Conservation (phyloP, 2,888 invertebrate genomes). For the Adelognathus sp. region DNA sequence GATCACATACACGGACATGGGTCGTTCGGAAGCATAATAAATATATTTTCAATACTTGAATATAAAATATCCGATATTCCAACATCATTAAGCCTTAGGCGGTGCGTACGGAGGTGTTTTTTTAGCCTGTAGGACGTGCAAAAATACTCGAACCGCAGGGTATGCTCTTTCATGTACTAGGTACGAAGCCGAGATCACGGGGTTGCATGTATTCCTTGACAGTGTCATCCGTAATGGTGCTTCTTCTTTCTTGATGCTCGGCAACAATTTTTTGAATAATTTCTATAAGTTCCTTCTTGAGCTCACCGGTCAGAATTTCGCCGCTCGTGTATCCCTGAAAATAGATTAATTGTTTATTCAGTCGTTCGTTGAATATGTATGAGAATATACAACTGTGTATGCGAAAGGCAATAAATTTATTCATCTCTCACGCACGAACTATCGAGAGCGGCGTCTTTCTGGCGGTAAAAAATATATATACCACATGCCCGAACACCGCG, state of each 20-base stretch:
- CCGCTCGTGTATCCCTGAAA: constrained; percentile 91
- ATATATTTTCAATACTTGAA: constrained; percentile 50
- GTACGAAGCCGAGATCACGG: constrained; percentile 86
- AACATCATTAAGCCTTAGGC: constrained; percentile 40
- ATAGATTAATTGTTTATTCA: constrained; percentile 24
- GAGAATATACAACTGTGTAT: background rate
- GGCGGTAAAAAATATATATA: background rate
- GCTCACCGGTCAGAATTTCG: constrained; percentile 94
- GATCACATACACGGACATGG: too few relatives aligned
- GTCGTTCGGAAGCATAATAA: constrained; percentile 46
- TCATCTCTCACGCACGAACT: background rate
- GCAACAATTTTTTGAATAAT: constrained; percentile 89
- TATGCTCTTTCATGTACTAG: constrained; percentile 49
- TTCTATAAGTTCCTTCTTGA: constrained; percentile 95
- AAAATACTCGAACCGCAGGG: constrained; percentile 41
- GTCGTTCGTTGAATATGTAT: background rate
- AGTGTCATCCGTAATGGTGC: constrained; percentile 92
- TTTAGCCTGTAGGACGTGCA: constrained; percentile 42
- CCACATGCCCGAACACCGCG: too few relatives aligned
- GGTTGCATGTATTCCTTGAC: constrained; percentile 93
- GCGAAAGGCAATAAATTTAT: background rate
- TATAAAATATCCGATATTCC: constrained; percentile 42
- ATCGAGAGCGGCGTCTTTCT: background rate
- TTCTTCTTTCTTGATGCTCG: constrained; percentile 91
- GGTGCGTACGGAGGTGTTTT: constrained; percentile 35